Conservation (phyloP, 2,888 invertebrate genomes). For the Scaptomyza tumidula region DNA sequence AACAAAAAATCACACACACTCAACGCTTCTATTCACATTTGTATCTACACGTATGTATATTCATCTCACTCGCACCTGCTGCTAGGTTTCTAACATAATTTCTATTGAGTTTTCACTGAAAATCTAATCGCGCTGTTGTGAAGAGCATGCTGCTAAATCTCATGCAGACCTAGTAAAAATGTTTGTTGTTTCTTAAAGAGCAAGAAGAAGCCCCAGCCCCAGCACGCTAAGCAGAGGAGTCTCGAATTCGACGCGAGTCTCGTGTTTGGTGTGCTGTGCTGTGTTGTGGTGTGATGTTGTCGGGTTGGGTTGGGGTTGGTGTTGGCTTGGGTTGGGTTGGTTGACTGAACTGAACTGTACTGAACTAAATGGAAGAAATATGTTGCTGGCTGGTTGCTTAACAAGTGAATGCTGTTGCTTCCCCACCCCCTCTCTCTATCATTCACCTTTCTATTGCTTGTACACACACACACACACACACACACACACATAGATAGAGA, state of each 20-base stretch:
- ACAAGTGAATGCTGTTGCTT: constrained; percentile 4
- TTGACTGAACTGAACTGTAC: neutral
- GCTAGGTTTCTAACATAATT: constrained; percentile 75
- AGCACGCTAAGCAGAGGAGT: constrained; percentile 18
- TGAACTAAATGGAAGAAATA: neutral
- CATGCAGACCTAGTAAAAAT: constrained; percentile 84
- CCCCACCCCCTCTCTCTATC: neutral
- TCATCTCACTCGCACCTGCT: constrained; percentile 65
- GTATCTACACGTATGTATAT: constrained; percentile 38
- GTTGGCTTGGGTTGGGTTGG: constrained; percentile 7
- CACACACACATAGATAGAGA: constrained; percentile 30
- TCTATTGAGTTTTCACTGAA: constrained; percentile 83
- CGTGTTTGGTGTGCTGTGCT: constrained; percentile 6
- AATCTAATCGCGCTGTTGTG: constrained; percentile 77
- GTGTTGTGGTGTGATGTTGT: constrained; percentile 28
- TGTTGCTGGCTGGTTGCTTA: constrained; percentile 2
- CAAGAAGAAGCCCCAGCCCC: constrained; percentile 70
- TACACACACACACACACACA: constrained; percentile 21
- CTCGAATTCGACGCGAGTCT: constrained; percentile 1
- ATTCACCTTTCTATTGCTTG: constrained; percentile 1
- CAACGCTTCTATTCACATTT: constrained; percentile 16
- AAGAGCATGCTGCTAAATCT: constrained; percentile 71
- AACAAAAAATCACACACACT: constrained; percentile 10
- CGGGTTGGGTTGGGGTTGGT: constrained; percentile 16
- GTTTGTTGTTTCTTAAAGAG: constrained; percentile 84